Base-by-base conservation (phyloP, 2,888 invertebrate species). In the Bhutanitis thaidina region DNA sequence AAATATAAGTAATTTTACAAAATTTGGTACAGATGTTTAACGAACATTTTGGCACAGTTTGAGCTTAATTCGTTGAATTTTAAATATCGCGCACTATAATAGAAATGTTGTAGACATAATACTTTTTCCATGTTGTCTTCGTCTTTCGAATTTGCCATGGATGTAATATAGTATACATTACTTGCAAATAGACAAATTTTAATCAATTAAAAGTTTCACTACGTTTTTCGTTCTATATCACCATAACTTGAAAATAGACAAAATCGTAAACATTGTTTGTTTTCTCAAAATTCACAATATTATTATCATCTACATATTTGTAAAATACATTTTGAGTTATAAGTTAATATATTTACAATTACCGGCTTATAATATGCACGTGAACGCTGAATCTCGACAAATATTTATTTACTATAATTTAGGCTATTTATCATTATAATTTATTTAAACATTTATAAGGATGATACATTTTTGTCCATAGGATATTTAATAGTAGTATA, bases 21-120 rank as follows among this genome's bases (percentile, higher is more conserved):
- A 46, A 32, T 37, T 46, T 46, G 15, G 36, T 43, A 43, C 16
- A 29, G 32, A 43, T 9, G 30, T 36, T 40, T 13, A 39, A 45
- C 41, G 25, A 51, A 25, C 15, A 43, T 12, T 12, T 52, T 52
- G 51, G 46, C 51, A 52, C 37, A 46, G 12, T 15, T 25, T 46
- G 41, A 52, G 41, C 37, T 46, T 25, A 10, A 36, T 8, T 37
- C 27, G 12, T 34, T 12, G 1, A 34, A 12, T 34, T 34, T 34
- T 7, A 34, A 34, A 12, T 30, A 30, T 4, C 20, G 5, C 5
- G 20, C 20, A 3, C 2, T 5, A 5, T 3, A 20, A 20, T 5
- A 20, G 3, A 20, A 5, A 20, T 5, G 20, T 20, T 20, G 20
- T 20, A 20, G 3, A 20, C 3, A 3, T 20, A 3, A 3, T 20